Evolutionary conservation across 2,797 vertebrate genomes (phyloP), one percentile per base, ranked within the genome.

Genomic region (Pseudochaenichthys georgianus): DNA sequence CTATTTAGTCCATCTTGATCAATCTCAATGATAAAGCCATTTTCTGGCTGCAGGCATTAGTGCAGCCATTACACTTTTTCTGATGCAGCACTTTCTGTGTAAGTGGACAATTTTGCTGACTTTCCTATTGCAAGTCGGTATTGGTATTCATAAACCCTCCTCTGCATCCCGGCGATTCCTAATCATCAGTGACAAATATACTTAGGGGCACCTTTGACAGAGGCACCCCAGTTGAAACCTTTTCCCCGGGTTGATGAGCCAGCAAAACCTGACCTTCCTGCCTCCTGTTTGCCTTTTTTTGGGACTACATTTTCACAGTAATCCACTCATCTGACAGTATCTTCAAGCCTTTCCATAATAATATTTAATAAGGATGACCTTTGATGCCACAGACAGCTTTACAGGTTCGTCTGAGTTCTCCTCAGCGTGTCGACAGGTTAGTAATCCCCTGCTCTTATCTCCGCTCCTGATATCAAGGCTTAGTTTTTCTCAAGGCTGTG

Each of bases 291-390:
- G 64, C 74, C 75, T 65, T 87, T 84, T 84, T 51, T 68, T 38
- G 8, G 31, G 82, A 85, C 74, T 83, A 48, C 76, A 89, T 88
- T 88, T 88, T 61, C 65, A 70, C 77, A 43, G 59, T 87, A 89
- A 92, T 89, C 90, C 90, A 84, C 87, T 89, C 75, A 88, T 87
- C 82, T 88, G 87, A 89, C 86, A 87, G 69, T 85, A 86, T 92
- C 88, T 85, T 65, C 73, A 38, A 78, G 81, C 82, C 70, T 81
- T 75, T 90, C 85, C 63, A 78, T 88, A 87, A 83, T 90, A 91
- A 89, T 84, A 86, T 92, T 82, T 90, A 89, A 90, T 91, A 88
- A 84, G 75, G 74, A 83, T 80, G 83, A 93, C 89, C 92, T 93
- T 91, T 93, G 89, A 93, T 87, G 88, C 81, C 87, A 83, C 80